Base-by-base conservation (phyloP, 2,888 invertebrate species). In the Nomada lathburiana region DNA sequence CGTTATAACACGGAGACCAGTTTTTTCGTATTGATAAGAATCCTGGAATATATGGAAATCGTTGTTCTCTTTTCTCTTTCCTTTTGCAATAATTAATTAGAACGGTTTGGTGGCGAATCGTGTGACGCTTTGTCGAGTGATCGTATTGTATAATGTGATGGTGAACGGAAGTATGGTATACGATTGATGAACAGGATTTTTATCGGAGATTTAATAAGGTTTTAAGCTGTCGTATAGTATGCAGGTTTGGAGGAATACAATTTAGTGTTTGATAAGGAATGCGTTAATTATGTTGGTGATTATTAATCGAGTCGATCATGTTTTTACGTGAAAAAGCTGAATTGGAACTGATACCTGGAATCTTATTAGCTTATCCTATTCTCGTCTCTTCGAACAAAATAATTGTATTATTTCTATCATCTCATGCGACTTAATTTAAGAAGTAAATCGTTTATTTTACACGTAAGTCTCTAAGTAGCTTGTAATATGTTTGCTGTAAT, bases 1-100 rank as follows among this genome's bases (percentile, higher is more conserved):
- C 0, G 94, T 92, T 75, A 94, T 85, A 10, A 94, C 92, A 44
- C 92, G 92, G 23, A 94, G 91, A 59, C 94, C 93, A 7, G 93
- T 93, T 69, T 91, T 90, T 60, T 94, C 90, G 67, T 90, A 91
- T 63, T 92, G 90, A 68, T 89, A 88, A 52, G 91, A 82, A 10
- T 91, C 88, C 89, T 94, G 69, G 47, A 42, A 71, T 13, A 29
- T 9, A 77, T 73, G 72, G 2, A 63, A 11, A 20, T 64, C n/a
- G 53, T 20, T 20, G 18, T 53, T 20, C 53, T 18, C 20, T n/a
- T 53, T 53, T 20, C 20, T n/a, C 20, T 53, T 20, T 18, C 20
- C 57, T 72, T 16, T 55, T n/a, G 36, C 36, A 36, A 36, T 36
- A 36, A 55, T 68, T 55, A 3, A 2, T 63, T 59, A 47, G 4